Evolutionary conservation across 2,113 vertebrate genomes (phyloP).

Genomic region (Vulpes lagopus): DNA sequence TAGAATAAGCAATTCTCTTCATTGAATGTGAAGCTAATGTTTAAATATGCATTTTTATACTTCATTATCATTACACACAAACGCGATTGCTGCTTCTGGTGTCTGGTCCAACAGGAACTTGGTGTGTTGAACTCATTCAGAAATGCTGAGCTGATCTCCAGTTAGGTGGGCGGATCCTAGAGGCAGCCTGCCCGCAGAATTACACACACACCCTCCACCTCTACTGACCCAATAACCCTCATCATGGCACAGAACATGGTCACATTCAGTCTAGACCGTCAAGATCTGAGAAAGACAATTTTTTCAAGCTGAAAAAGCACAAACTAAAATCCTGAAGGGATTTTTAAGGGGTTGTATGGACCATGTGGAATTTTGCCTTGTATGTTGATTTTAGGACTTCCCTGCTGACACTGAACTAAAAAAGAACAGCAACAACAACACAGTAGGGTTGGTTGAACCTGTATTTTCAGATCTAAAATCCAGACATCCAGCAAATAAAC

Average conservation of each 20-base stretch:
- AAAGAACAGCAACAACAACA: not conserved
- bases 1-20: not conserved
- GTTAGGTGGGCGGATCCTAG: not conserved
- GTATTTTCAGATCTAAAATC: not conserved
- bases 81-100: not conserved
- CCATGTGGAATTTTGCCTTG: not conserved
- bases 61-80: not conserved
- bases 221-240: not conserved
- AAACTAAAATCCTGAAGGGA: not conserved
- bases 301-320: not conserved
- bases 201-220: not conserved
- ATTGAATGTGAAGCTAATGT: not conserved
- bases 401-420: not conserved
- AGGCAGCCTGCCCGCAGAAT: not conserved
- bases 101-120: not conserved
- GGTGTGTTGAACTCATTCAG: not conserved
- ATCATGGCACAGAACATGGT: not conserved
- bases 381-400: not conserved
- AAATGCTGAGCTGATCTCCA: not conserved
- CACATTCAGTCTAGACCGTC: not conserved
- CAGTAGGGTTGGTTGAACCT: not conserved
- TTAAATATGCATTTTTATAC: not conserved
- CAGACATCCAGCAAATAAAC: not conserved
- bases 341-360: not conserved
- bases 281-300: not conserved